A percentile compares a stretch with the other conserved stretches of the same genome.
phyloP scores from a whole-genome alignment of 1,140 invertebrate species.

The Archegozetes longisetosus region DNA sequence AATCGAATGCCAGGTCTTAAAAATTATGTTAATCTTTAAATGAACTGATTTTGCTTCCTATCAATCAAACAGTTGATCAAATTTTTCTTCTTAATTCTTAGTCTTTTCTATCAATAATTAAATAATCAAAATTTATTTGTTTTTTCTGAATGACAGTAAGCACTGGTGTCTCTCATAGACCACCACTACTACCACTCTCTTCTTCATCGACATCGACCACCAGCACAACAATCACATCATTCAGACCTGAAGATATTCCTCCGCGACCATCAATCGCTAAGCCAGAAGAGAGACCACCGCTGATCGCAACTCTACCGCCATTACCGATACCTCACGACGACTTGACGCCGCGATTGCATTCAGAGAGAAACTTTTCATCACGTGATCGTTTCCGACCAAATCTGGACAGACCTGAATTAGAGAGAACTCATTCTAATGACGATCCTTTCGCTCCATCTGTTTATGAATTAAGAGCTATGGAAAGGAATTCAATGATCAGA shows the following conservation, averaged over 20 bases:
- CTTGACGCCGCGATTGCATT: not conserved
- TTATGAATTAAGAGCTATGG: slow-evolving; percentile 4
- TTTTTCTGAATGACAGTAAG: not conserved
- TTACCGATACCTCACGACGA: not conserved
- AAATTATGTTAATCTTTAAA: too few relatives aligned
- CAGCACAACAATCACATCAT: not conserved
- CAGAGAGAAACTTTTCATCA: not conserved
- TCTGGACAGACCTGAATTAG: not conserved
- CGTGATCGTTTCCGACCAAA: not conserved
- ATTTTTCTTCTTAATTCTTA: not conserved
- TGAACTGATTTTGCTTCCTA: too few relatives aligned
- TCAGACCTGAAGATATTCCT: not conserved
- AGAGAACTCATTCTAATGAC: not conserved
- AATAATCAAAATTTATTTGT: not conserved
- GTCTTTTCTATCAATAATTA: not conserved
- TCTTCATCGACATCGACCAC: not conserved
- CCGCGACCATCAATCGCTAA: not conserved
- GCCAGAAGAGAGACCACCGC: not conserved
- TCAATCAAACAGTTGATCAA: not conserved
- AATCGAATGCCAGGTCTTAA: not conserved
- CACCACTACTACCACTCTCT: not conserved
- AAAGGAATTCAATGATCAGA: not conserved
- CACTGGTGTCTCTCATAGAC: not conserved
- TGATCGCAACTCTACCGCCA: not conserved
- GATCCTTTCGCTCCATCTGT: slow-evolving; percentile 10